Evolutionary conservation across 2,888 invertebrate species (phyloP), one percentile per base, ranked within the genome.

Genomic region (Orthosia gothica): DNA sequence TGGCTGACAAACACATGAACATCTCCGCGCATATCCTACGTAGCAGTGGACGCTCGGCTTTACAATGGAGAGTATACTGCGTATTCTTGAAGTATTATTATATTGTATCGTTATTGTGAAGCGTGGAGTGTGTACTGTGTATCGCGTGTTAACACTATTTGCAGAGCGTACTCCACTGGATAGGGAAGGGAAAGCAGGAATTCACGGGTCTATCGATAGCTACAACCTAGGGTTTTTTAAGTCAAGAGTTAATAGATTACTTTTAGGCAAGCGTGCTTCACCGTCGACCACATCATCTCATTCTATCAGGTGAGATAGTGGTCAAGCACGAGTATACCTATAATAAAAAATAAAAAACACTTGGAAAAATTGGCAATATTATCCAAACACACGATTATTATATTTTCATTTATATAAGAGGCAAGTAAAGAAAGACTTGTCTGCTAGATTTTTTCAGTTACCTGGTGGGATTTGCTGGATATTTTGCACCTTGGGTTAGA

Each of bases 131-230:
- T 32, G 45, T 58, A 5, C 45, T 26, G 9, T 57, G 59, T 76
- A 81, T 77, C 73, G 65, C 73, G 58, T 73, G 78, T 73, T 78
- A 59, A 74, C 70, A 74, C 45, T 82, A 78, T 82, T 78, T 69
- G 69, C 54, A 63, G 66, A 76, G 50, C 69, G 54, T 18, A 58
- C 45, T 23, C 26, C n/a, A 23, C 16, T 20, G 5, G 7, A 13
- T 54, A 82, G 74, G 18, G 79, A 2, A 69, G 79, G 59, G 66
- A 66, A 13, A 2, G 26, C 12, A 7, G 52, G 55, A 59, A 13
- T 2, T 26, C 2, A 26, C 16, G n/a, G 45, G 45, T 12, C 16
- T 78, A 64, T 64, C 67, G 70, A 67, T 50, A 32, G 26, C 26
- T 3, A 5, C 5, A 32, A 5, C 3, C 5, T n/a, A 32, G 26